Base-by-base conservation (phyloP, 2,113 vertebrate species). In the Chloebia gouldiae region DNA sequence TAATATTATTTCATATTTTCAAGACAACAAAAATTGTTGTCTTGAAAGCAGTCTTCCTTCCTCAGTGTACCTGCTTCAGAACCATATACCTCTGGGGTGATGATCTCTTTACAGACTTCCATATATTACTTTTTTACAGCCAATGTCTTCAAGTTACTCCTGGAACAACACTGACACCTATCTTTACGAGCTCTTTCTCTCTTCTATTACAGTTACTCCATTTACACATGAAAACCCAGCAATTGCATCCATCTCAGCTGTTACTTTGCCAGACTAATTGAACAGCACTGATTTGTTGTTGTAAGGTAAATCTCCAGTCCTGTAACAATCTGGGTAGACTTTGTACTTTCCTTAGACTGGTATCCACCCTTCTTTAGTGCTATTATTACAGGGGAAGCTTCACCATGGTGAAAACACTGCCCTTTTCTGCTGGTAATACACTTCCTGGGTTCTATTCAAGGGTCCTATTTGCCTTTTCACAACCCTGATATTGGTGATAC, bases 381-480 rank as follows among this genome's bases (percentile, higher is more conserved):
- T 45, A 17, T 9, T 45, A 35, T 42, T 61, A 88, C 31, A 82
- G 18, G 50, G 31, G 16, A 88, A 73, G 20, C 45, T 54, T 81
- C 33, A 66, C 6, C 3, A 4, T 7, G 9, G 45, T 0, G 0
- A 8, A 28, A 82, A 27, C 18, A 47, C 3, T 51, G 31, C 9
- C 39, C 25, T 69, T 31, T 76, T 39, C 63, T 68, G 64, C 39
- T 79, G 37, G 45, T 15, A 68, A 72, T 13, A 44, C 7, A 30
- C 65, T 10, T 57, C 60, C 42, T 15, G 5, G 5, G 30, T 40
- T 40, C 40, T 49, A 57, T 49, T 50, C 45, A 77, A 73, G 5
- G 27, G 68, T 65, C 15, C 2, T n/a, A 27, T 76, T 37, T 80
- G 82, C 40, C 24, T 88, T 85, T 90, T 60, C 40, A 64, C 28